Conservation (phyloP, 2,797 vertebrate species). For the Oreochromis grahami region DNA sequence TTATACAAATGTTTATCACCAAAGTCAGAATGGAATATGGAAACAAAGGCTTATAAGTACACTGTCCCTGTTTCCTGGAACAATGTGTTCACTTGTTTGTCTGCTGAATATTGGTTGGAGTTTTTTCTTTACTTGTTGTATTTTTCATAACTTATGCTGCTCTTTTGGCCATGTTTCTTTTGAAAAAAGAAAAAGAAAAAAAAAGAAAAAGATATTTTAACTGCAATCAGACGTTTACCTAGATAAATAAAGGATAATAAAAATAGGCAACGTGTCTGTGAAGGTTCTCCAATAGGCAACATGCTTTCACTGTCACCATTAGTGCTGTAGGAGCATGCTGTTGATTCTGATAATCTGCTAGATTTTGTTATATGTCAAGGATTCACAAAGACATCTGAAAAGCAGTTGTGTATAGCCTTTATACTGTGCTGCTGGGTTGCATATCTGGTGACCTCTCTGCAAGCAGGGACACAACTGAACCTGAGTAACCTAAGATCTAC, state of each 20-base stretch:
- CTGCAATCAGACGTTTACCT: background rate
- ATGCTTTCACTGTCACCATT: background rate
- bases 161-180: background rate
- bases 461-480: background rate
- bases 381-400: background rate
- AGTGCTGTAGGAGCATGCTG: background rate
- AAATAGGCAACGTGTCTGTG: background rate
- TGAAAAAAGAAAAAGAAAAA: background rate
- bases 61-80: background rate
- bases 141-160: background rate
- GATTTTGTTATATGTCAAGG: background rate
- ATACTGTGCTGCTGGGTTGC: background rate
- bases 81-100: background rate
- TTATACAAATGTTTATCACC: too few relatives aligned
- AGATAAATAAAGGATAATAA: background rate
- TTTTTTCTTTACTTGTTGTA: background rate
- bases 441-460: background rate
- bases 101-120: background rate
- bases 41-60: too few relatives aligned
- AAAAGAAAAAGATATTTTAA: background rate
- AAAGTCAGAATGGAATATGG: too few relatives aligned
- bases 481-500: background rate
- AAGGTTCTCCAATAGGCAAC: accelerated
- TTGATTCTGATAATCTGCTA: background rate
- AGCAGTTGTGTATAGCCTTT: background rate